Base-by-base conservation (phyloP, 2,797 vertebrate genomes). In the Diceros bicornis region DNA sequence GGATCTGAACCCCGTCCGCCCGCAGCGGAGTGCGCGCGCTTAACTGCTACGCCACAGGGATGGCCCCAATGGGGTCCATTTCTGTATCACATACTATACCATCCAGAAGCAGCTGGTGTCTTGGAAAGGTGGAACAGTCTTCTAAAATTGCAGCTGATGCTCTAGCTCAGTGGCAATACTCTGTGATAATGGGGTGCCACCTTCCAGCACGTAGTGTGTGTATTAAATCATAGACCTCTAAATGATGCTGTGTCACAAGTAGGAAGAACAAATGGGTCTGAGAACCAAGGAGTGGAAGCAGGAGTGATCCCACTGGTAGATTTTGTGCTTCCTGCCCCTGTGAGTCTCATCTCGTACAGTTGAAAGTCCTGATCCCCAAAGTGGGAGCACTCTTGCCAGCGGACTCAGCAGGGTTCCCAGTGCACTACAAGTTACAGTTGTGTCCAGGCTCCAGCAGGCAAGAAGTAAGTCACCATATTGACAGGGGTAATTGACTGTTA, bases 221-320 rank as follows among this genome's bases (percentile, higher is more conserved):
- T 37, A 41, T 74, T 74, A 84, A 91, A 20, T 52, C 20, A 32
- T 12, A 69, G 59, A 37, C 14, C 17, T 75, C 23, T 74, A 2
- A 14, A 7, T 55, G 20, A 47, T 20, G 29, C n/a, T 32, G 0
- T 17, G 27, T 47, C 11, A 71, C 52, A 20, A n/a, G 20, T n/a
- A 86, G 92, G 85, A 79, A 94, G 89, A 82, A 92, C 18, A 44
- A 62, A 69, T 29, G 47, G n/a, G 34, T 74, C 66, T 69, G 34
- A 52, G 21, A 92, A 34, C 13, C 84, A 61, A 69, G 32, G 6
- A 1, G 5, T 66, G 9, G 52, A 89, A 50, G 27, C 37, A 95
- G 50, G 52, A 52, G 32, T 82, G 68, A 9, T 34, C 3, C 52
- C 61, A 52, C 12, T 89, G 68, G 29, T 62, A 34, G 52, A 52